Percentiles rank a stretch among this genome's conserved stretches.
phyloP scores from a whole-genome alignment of 2,113 vertebrate genomes.

The Syrrhaptes paradoxus region DNA sequence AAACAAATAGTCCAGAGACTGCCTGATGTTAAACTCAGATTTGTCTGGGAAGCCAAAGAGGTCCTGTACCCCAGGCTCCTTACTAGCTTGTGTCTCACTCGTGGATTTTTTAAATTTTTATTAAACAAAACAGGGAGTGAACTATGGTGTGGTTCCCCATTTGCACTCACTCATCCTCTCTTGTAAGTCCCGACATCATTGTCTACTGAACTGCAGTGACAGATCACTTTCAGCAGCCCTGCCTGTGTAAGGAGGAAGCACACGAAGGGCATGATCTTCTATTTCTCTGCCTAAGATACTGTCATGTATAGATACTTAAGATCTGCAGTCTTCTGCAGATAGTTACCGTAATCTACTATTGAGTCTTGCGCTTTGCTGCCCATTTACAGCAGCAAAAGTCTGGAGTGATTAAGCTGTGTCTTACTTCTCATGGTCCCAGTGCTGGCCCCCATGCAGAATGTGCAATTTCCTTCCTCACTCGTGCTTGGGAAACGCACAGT shows the following conservation, averaged over 20 bases:
- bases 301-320: not conserved
- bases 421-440: not conserved
- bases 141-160: not conserved
- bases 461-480: constrained; percentile 41
- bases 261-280: not conserved
- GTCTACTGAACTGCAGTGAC: not conserved
- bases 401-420: not conserved
- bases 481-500: not conserved
- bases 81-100: not conserved
- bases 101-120: not conserved
- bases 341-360: not conserved
- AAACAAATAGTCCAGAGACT: not conserved
- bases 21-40: not conserved
- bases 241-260: not conserved
- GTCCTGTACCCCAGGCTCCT: not conserved
- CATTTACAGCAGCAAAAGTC: not conserved
- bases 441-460: not conserved
- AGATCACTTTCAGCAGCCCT: not conserved
- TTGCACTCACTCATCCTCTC: not conserved
- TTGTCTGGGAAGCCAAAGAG: not conserved
- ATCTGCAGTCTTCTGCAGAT: not conserved
- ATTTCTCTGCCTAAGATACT: not conserved
- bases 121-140: not conserved
- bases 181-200: not conserved
- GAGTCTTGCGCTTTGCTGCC: not conserved